Evolutionary conservation across 1,140 invertebrate species (phyloP).

Genomic region (Nylanderia fulva): DNA sequence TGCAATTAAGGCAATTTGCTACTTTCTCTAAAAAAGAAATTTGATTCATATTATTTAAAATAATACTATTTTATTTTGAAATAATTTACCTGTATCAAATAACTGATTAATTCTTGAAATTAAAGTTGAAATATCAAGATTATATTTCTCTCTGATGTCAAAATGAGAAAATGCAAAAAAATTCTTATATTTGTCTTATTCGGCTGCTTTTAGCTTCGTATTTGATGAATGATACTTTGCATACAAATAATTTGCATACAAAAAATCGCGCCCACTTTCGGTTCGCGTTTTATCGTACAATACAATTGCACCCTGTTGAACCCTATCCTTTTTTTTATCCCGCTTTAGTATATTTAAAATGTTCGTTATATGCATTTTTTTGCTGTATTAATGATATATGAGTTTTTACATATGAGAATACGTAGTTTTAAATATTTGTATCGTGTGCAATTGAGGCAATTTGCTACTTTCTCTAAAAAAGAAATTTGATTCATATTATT

Average conservation of each 20-base stretch:
- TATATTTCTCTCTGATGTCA: not conserved
- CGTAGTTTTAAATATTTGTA: not conserved
- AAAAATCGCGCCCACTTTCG: slow-evolving; percentile 24
- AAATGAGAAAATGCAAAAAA: not conserved
- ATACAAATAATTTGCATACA: not conserved
- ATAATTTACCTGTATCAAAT: no score
- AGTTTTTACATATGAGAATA: not conserved
- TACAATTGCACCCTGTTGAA: not conserved
- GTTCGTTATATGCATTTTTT: not conserved
- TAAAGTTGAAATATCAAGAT: no score
- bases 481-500: no score
- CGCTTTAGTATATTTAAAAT: not conserved
- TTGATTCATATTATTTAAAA: no score
- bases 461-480: no score
- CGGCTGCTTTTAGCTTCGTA: not conserved
- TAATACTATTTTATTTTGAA: no score
- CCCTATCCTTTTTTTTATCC: not conserved
- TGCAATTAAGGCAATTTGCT: no score
- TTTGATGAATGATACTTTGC: not conserved
- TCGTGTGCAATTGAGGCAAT: no score
- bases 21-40: no score
- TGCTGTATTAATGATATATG: no score
- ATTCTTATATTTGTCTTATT: not conserved
- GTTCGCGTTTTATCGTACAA: not conserved
- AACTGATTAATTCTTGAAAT: no score